phyloP scores from a whole-genome alignment of 1,140 invertebrate species.

The Ladona fulva region DNA sequence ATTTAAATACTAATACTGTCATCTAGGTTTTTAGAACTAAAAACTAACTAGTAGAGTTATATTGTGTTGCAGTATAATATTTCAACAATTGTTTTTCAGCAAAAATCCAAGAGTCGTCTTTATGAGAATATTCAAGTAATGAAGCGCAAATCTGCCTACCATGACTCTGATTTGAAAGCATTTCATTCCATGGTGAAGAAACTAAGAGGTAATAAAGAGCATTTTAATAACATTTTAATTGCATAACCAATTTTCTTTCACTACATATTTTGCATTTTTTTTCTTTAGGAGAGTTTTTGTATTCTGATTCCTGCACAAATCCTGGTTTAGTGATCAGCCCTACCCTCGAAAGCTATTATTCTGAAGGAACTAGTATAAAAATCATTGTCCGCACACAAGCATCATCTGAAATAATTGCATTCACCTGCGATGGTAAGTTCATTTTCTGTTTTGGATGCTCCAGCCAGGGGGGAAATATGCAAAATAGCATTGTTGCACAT shows the following conservation, averaged over 20 bases:
- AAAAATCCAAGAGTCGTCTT: constrained; percentile 38
- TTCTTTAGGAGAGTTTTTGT: constrained; percentile 53
- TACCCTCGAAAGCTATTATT: constrained; percentile 65
- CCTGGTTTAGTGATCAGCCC: constrained; percentile 72
- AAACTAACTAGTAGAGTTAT: no score
- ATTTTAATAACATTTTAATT: constrained; percentile 14
- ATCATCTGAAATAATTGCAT: constrained; percentile 56
- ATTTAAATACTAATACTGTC: no score
- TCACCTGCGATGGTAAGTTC: constrained; percentile 74
- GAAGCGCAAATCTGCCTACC: constrained; percentile 48
- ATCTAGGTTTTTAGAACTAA: no score
- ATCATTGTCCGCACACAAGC: constrained; percentile 65
- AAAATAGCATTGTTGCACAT: no score
- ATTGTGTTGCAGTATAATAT: neutral
- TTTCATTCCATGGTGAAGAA: constrained; percentile 72
- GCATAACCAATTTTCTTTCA: neutral
- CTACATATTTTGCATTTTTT: constrained; percentile 22
- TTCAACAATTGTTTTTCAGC: constrained; percentile 12
- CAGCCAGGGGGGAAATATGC: no score
- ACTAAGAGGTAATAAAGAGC: constrained; percentile 49
- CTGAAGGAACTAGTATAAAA: constrained; percentile 73
- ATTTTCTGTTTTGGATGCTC: no score
- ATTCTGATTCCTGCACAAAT: constrained; percentile 59
- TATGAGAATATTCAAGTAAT: constrained; percentile 61
- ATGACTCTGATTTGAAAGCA: constrained; percentile 63